A percentile compares a stretch with the other conserved stretches of the same genome.
These are phyloP conservation scores for Oikopleura vanhoeffeni DNA, from an alignment of 23 tunicate species.

Conservation along the genomic window DNA sequence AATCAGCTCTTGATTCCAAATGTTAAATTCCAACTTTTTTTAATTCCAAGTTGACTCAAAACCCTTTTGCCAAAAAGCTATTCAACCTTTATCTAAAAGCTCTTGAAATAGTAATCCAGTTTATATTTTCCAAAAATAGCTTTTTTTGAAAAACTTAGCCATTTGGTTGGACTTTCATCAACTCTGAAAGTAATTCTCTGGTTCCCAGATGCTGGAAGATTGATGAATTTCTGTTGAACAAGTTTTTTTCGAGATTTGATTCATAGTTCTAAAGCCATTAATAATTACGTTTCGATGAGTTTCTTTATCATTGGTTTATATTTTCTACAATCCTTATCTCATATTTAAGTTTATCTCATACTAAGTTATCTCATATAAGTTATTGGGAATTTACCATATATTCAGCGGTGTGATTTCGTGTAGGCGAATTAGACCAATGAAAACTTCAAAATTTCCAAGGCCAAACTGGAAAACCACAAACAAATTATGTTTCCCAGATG, in stretches of 20 bases:
- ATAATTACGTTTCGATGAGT: background rate
- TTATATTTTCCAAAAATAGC: slow-evolving; percentile 52
- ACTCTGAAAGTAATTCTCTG: slow-evolving; percentile 52
- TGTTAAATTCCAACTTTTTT: slow-evolving; percentile 57
- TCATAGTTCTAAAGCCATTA: background rate
- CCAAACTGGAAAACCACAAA: no score
- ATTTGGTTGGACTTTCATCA: slow-evolving; percentile 53
- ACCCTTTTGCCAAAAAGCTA: slow-evolving; percentile 40
- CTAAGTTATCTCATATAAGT: no score
- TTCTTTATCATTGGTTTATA: no score
- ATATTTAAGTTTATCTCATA: no score
- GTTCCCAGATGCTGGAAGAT: slow-evolving; percentile 44
- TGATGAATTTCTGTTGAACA: slow-evolving; percentile 22
- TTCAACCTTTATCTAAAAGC: slow-evolving; percentile 27
- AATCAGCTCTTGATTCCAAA: slow-evolving; percentile 64
- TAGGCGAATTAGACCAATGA: no score
- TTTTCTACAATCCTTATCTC: no score
- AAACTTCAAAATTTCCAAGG: no score
- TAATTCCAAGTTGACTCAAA: slow-evolving; percentile 23
- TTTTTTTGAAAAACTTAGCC: slow-evolving; percentile 90
- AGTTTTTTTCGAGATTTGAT: slow-evolving; percentile 14
- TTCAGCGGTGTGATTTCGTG: no score
- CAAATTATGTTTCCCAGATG: no score
- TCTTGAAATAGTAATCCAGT: slow-evolving; percentile 35
- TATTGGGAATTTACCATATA: no score